phyloP scores from a whole-genome alignment of 2,888 invertebrate species.

The Orgyia antiqua region DNA sequence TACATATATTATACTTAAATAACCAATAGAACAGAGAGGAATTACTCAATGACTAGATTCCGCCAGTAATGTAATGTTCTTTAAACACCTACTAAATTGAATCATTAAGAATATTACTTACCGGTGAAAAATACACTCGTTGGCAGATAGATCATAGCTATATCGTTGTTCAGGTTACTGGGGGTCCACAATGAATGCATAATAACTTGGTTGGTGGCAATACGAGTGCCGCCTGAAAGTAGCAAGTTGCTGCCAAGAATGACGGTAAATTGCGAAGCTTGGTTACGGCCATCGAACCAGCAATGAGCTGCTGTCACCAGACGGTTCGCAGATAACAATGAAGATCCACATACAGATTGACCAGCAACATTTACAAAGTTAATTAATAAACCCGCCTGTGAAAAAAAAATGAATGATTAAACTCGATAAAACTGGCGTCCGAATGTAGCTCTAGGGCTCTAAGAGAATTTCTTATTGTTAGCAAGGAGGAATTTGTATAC shows the following conservation, averaged over 20 bases:
- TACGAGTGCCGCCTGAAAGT: conserved; percentile 34
- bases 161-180: conserved; percentile 24
- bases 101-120: conserved; percentile 20
- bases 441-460: too few relatives aligned
- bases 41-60: too few relatives aligned
- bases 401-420: background rate
- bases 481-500: too few relatives aligned
- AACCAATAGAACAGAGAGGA: too few relatives aligned
- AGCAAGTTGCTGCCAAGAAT: conserved; percentile 41
- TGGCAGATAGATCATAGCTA: conserved; percentile 30
- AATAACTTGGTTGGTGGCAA: conserved; percentile 24
- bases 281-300: conserved; percentile 41
- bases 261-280: conserved; percentile 37
- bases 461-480: too few relatives aligned
- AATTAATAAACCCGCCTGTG: conserved; percentile 47
- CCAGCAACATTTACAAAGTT: conserved; percentile 30
- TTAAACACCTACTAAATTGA: too few relatives aligned
- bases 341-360: conserved; percentile 45
- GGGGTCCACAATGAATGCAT: conserved; percentile 30
- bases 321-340: conserved; percentile 33
- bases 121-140: conserved; percentile 23
- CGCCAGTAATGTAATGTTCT: too few relatives aligned
- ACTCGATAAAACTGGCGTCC: too few relatives aligned
- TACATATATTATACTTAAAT: too few relatives aligned
- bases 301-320: conserved; percentile 56